Percentiles rank a stretch among this genome's conserved stretches.
Conservation (phyloP, 2,113 vertebrate species). For the Muntiacus muntjak region DNA sequence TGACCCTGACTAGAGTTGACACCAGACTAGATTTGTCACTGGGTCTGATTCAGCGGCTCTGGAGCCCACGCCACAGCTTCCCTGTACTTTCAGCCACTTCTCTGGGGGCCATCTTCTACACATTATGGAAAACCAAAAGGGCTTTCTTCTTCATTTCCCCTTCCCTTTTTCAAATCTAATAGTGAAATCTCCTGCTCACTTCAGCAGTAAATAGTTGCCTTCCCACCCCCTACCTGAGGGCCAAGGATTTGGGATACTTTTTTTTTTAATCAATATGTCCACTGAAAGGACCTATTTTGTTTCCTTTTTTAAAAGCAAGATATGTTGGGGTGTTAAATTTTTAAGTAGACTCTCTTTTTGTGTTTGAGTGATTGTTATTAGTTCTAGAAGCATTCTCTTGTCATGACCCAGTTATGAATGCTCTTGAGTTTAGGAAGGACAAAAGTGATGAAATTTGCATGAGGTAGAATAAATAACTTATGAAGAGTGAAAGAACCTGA, state of each 20-base stretch:
- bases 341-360: background rate
- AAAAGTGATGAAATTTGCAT: background rate
- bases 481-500: background rate
- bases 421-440: background rate
- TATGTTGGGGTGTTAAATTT: background rate
- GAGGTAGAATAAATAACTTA: background rate
- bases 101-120: background rate
- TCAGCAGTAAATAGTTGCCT: background rate
- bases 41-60: background rate
- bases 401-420: background rate
- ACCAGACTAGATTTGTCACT: background rate
- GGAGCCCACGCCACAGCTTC: background rate
- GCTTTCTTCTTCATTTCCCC: background rate
- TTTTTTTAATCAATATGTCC: background rate
- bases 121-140: background rate
- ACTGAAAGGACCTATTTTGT: constrained; percentile 11
- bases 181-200: background rate
- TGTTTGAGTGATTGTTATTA: background rate
- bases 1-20: background rate
- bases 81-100: background rate
- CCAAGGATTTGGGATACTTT: background rate
- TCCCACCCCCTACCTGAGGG: background rate
- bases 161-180: background rate
- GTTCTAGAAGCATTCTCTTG: background rate
- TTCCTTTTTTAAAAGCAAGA: constrained; percentile 1